phyloP scores from a whole-genome alignment of 2,113 vertebrate species.

The Pseudorectes ferrugineus region DNA sequence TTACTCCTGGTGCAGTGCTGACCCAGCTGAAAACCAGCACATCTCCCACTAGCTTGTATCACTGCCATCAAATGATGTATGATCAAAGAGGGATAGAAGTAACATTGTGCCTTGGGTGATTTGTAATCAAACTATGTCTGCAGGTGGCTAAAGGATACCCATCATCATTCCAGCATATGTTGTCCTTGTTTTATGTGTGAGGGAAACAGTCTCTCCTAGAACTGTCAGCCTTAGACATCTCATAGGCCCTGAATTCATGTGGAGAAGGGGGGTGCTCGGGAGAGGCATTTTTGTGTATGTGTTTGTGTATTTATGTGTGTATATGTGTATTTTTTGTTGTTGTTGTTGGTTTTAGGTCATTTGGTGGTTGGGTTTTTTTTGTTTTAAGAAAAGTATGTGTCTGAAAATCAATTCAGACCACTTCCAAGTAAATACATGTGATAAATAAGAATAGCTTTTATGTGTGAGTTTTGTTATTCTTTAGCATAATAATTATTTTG shows the following conservation, averaged over 20 bases:
- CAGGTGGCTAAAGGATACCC: background rate
- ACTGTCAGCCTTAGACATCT: background rate
- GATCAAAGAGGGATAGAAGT: background rate
- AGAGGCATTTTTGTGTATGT: background rate
- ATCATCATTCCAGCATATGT: background rate
- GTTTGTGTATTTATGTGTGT: background rate
- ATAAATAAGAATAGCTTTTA: background rate
- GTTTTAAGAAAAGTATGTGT: background rate
- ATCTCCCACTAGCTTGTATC: background rate
- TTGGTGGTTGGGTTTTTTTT: background rate
- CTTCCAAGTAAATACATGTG: background rate
- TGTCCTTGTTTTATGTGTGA: background rate
- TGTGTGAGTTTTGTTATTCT: background rate
- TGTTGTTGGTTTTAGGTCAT: background rate
- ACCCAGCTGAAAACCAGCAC: background rate
- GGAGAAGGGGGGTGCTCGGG: background rate
- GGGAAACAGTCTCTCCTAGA: background rate
- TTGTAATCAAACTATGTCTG: background rate
- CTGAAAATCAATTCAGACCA: background rate
- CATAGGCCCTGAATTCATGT: background rate
- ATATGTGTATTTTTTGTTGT: background rate
- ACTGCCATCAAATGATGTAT: background rate
- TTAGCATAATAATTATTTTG: background rate
- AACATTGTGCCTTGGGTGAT: background rate
- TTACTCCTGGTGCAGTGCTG: background rate